Base-by-base conservation (phyloP, 2,888 invertebrate species). In the Sarcophaga variegata region DNA sequence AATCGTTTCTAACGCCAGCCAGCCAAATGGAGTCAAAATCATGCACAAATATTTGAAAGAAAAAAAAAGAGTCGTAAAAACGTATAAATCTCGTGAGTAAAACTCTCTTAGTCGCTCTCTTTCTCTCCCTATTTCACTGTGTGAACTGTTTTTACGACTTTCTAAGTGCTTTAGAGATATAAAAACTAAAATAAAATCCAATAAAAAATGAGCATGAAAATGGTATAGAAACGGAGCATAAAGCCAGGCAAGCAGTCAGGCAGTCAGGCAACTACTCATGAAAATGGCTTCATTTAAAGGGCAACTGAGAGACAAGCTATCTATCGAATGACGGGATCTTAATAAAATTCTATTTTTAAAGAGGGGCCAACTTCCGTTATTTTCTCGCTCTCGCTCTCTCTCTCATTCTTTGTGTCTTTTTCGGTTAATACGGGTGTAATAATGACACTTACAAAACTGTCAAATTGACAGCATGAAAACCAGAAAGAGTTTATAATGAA, bases 381-480 rank as follows among this genome's bases (percentile, higher is more conserved):
- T 74, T 72, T 14, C 54, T 54, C 4, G 54, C 17, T 14, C 5
- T 4, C 54, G 3, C 12, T 14, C 5, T 54, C 17, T 54, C 54
- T 54, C 54, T 54, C 37, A 3, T 27, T 5, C 22, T 22, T 22
- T 22, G 22, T 22, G 22, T 10, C 8, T 37, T 10, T 37, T 8
- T 37, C 37, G 8, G 37, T 37, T 37, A 54, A 14, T 54, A 54
- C 54, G 64, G 77, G 63, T 78, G 75, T 81, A 71, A 90, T 89
- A 90, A 89, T 91, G 90, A 91, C 90, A 91, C 91, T 91, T 89
- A 90, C 90, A 88, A 89, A 89, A 90, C 90, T 90, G 90, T 90
- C 91, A 90, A 91, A 90, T 88, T 90, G 90, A 91, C 90, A 90
- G 87, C 84, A 59, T 67, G 27, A 66, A 59, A 12, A 63, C 62